Evolutionary conservation across 35 echinoderm and acorn worm genomes (phyloP).

Genomic region (Anneissia japonica): DNA sequence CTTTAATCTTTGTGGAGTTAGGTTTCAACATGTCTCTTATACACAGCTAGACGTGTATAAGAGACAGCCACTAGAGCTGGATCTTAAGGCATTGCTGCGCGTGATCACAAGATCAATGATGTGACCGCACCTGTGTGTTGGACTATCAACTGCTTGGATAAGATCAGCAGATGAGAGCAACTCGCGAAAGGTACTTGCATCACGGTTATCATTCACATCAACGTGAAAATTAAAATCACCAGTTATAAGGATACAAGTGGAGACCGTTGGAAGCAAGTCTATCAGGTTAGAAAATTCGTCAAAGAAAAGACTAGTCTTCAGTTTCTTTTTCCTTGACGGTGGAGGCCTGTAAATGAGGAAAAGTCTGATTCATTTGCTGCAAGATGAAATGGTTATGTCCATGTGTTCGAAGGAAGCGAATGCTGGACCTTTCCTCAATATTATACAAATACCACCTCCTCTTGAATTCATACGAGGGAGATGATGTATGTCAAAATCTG

Average conservation of each 20-base stretch:
- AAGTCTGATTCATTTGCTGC: not conserved
- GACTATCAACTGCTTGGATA: slow-evolving; percentile 29
- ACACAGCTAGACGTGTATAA: not conserved
- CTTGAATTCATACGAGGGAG: not conserved
- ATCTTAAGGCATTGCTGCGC: not conserved
- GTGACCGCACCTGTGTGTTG: slow-evolving; percentile 35
- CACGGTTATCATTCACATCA: slow-evolving; percentile 12
- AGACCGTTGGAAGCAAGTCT: not conserved
- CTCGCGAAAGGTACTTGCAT: not conserved
- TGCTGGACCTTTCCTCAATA: not conserved
- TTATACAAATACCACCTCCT: slow-evolving; percentile 45
- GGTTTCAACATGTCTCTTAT: slow-evolving; percentile 2
- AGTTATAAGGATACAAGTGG: not conserved
- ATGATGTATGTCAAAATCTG: slow-evolving; percentile 29
- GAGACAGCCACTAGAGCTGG: not conserved
- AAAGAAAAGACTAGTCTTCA: not conserved
- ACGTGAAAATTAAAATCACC: slow-evolving; percentile 54
- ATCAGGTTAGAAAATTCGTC: slow-evolving; percentile 17
- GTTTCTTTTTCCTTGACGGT: not conserved
- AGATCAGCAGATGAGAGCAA: slow-evolving; percentile 25
- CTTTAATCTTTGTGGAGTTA: slow-evolving; percentile 12
- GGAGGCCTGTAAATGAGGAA: slow-evolving; percentile 6
- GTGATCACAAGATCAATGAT: slow-evolving; percentile 56
- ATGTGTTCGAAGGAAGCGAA: slow-evolving; percentile 33
- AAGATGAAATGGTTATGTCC: not conserved